Evolutionary conservation across 1,140 invertebrate genomes (phyloP), one percentile per base, ranked within the genome.

Genomic region (Cotesia vestalis): DNA sequence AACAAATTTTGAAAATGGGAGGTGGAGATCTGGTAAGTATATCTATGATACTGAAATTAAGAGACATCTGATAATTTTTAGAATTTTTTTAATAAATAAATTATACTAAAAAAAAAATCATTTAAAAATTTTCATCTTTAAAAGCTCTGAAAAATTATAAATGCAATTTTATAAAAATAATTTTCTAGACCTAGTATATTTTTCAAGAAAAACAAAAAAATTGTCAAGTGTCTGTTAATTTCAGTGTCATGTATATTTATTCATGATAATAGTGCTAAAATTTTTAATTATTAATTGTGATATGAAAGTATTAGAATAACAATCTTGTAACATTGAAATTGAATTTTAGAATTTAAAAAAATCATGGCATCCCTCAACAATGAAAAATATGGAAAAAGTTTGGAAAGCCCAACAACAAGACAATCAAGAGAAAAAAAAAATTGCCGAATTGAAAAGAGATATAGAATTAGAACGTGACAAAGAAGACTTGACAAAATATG

Each of bases 341-440:
- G 61, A 46, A 55, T 70, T 74, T 8, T 66, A 92, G 91, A 94
- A 94, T 84, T 87, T 92, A 1, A 94, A 93, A 73, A 93, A 94
- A 81, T 93, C 92, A 85, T 94, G 92, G 93, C 92, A 94, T 86
- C 92, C 92, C 14, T 91, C 90, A 63, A 94, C 91, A 0, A 88
- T 93, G 86, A 92, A 92, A 81, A 94, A 94, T 78, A 92, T 93
- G 79, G 92, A 94, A 78, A 89, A 90, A 64, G 92, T 93, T 5
- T 93, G 92, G 91, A 93, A 93, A 80, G 92, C 92, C 1, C 92
- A 94, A 74, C 92, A 93, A 81, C 90, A 91, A 14, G 90, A 92
- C 62, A 89, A 89, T 52, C 88, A 91, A 75, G 92, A 94, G 79
- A 90, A 91, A 71, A 89, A 88, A 64, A 89, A 90, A 66, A 90